Conservation (phyloP, 2,113 vertebrate genomes). For the Corvus hawaiiensis region DNA sequence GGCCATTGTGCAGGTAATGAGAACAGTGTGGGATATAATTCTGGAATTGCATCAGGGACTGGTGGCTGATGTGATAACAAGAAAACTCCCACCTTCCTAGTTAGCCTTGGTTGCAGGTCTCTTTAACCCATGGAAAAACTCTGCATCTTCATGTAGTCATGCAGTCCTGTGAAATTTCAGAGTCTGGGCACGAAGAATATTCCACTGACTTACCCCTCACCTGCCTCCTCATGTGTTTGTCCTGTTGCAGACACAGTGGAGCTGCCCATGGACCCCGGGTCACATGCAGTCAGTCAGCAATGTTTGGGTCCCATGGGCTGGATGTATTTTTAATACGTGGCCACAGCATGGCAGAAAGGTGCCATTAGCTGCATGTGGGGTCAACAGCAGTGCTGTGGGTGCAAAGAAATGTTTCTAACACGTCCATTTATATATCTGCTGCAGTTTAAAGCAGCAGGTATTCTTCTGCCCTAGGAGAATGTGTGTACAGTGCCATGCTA, state of each 20-base stretch:
- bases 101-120: not conserved
- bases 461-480: not conserved
- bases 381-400: not conserved
- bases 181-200: not conserved
- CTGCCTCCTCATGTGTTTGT: not conserved
- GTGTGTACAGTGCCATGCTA: too few species aligned
- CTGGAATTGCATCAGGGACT: not conserved
- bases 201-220: not conserved
- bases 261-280: not conserved
- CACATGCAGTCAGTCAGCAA: not conserved
- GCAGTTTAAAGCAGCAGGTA: not conserved
- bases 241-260: rapidly evolving
- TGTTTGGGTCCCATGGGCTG: not conserved
- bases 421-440: not conserved
- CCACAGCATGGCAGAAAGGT: not conserved
- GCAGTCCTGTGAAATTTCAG: not conserved
- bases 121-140: not conserved
- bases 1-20: not conserved
- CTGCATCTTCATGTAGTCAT: not conserved
- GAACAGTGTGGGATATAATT: not conserved
- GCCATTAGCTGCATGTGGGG: not conserved
- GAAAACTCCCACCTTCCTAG: not conserved
- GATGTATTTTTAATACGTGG: not conserved
- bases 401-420: not conserved
- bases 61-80: not conserved